Evolutionary conservation across 2,888 invertebrate species (phyloP), one percentile per base, ranked within the genome.

Genomic region (Archaeoteleia sp.): DNA sequence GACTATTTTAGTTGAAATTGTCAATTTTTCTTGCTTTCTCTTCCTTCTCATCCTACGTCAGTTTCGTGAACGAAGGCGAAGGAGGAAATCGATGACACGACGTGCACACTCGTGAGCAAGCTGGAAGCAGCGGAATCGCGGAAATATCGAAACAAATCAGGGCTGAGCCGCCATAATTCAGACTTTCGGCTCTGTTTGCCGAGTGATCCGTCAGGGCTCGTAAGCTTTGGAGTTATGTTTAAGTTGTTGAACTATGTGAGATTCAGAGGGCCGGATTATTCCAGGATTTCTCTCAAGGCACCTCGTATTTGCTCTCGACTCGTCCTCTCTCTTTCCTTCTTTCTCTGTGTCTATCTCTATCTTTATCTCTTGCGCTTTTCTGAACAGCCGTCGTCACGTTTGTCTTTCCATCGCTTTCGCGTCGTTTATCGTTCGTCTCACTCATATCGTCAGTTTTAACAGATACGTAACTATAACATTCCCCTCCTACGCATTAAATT

Each of bases 91-190:
- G 55, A 65, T 55, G 62, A 49, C 43, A 32, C 27, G 62, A 34
- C 42, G 30, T 57, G 39, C 32, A 69, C 60, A 55, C 60, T 60
- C 51, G 57, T 51, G 69, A 62, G 65, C 48, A 34, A 46, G 37
- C 57, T 57, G 13, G 39, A 46, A 37, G 55, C 57, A 60, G 55
- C 53, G 53, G 78, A 80, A 82, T 80, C 82, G 79, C 81, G 82
- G 77, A 81, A 81, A 82, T 78, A 82, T 83, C 81, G 82, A 82
- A 82, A 81, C 81, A 82, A 83, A 83, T 83, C 80, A 82, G 78
- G 78, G 80, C 78, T 78, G 80, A 80, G 81, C 75, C 67, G 71
- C 73, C 74, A 79, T 83, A 82, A 83, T 78, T 83, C 82, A 83
- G 82, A 81, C 82, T 82, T 82, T 79, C 70, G 71, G 73, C 74